Base-by-base conservation (phyloP, 2,888 invertebrate species). In the Apamea monoglypha region DNA sequence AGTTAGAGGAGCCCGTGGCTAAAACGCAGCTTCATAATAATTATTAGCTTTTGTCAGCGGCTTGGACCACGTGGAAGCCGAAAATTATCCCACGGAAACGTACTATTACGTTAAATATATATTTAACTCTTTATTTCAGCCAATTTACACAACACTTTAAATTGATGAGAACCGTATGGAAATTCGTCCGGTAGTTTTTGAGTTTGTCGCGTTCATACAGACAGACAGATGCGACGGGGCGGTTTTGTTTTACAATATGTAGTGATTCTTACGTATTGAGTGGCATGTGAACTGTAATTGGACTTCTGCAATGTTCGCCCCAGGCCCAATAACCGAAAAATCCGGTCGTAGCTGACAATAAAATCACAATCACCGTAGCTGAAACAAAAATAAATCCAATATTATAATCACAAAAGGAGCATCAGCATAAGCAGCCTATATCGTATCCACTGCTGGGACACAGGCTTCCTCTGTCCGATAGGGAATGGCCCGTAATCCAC, bases 281-380 rank as follows among this genome's bases (percentile, higher is more conserved):
- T 0, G 95, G 94, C 92, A 96, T 91, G 25, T 96, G 95, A 0
- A 91, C 83, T 0, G 94, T 95, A 21, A 96, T 91, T 0, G 96
- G 96, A 14, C 94, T 94, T 12, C 66, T 84, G 44, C 95, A 95
- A 0, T 75, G 18, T 68, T 96, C 95, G 0, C 96, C 96, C 93
- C 94, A 95, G 0, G 92, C 95, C 95, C 94, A 95, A 47, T 95
- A 96, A 0, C 96, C 96, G 10, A 95, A 93, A 78, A 95, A 94
- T 0, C 96, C 96, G 0, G 93, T 92, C 0, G 90, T 71, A 7
- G 89, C 82, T 0, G 93, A 87, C 1, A 92, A 83, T 0, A 89
- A 0, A 2, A 93, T 53, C 0, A 95, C 94, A 0, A 93, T 86
- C 0, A 85, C 36, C 93, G 94, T 94, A 1, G 93, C 96, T 96